A percentile compares a stretch with the other conserved stretches of the same genome.
These are phyloP conservation scores for Selenia dentaria DNA, from an alignment of 2,888 invertebrate genomes.

Conservation along the genomic window DNA sequence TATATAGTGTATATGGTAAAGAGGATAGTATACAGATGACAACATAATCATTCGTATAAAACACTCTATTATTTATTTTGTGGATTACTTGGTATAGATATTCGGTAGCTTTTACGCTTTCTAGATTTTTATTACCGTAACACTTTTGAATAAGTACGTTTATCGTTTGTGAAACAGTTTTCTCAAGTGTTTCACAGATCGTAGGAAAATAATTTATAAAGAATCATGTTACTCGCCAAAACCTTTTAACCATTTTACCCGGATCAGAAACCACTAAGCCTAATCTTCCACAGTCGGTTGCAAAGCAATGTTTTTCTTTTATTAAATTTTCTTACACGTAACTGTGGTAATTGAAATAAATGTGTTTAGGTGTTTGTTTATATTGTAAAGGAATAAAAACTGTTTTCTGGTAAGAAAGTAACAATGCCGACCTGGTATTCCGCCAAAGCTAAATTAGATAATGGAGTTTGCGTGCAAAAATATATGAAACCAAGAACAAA, in stretches of 20 bases:
- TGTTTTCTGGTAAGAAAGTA: slow-evolving; percentile 74
- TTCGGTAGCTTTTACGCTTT: no score
- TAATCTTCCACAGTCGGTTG: slow-evolving; percentile 10
- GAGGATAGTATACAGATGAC: no score
- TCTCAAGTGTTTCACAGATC: no score
- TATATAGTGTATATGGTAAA: no score
- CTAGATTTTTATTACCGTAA: no score
- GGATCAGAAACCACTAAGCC: slow-evolving; percentile 11
- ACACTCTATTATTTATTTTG: no score
- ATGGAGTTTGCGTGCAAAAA: slow-evolving; percentile 85
- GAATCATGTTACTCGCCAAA: no score
- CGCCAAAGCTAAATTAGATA: slow-evolving; percentile 85
- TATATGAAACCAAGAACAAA: slow-evolving; percentile 84
- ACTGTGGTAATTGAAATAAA: slow-evolving; percentile 69
- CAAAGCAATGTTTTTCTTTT: slow-evolving; percentile 30
- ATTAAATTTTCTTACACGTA: slow-evolving; percentile 50
- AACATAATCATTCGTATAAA: no score
- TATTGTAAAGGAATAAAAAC: slow-evolving; percentile 76
- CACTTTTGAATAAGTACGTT: no score
- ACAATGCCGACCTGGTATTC: slow-evolving; percentile 80
- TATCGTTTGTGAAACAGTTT: no score
- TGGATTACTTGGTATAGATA: no score
- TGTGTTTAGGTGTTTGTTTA: slow-evolving; percentile 72
- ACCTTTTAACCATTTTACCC: slow-evolving; percentile 19
- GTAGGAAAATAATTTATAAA: no score